Conservation (phyloP, 2,888 invertebrate species). For the Crocallis elinguaria region DNA sequence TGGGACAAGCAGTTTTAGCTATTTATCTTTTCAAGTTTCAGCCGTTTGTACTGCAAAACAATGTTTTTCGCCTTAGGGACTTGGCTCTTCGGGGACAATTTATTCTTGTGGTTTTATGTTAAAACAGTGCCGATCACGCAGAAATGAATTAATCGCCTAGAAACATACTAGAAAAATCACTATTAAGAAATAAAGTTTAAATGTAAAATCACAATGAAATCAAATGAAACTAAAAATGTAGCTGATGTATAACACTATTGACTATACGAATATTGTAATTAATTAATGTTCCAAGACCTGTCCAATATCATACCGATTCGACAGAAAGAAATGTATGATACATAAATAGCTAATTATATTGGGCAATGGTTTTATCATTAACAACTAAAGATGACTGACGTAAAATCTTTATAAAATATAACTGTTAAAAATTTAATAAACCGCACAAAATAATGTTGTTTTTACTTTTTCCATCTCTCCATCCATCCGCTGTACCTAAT, state of each 20-base stretch:
- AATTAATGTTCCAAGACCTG: background rate
- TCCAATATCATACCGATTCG: background rate
- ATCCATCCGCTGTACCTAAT: no score
- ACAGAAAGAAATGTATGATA: slow-evolving; percentile 1
- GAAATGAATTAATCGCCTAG: background rate
- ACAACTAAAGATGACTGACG: slow-evolving; percentile 79
- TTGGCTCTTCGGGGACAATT: no score
- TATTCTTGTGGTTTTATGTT: slow-evolving; percentile 22
- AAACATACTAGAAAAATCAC: background rate
- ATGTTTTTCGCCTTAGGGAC: no score
- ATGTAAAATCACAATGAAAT: slow-evolving; percentile 66
- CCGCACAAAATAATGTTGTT: slow-evolving; percentile 73
- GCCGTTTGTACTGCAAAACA: no score
- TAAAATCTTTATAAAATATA: slow-evolving; percentile 73
- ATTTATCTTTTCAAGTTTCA: no score
- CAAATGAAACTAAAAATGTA: slow-evolving; percentile 15
- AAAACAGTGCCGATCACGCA: background rate
- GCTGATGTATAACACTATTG: background rate
- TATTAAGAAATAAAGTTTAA: slow-evolving; percentile 43
- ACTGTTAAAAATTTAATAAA: slow-evolving; percentile 84
- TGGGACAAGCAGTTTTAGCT: no score
- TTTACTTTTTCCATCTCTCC: background rate
- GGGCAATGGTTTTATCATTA: slow-evolving; percentile 43
- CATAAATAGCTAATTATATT: slow-evolving; percentile 21
- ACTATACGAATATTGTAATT: background rate